Percentiles rank a stretch among this genome's conserved stretches.
These are phyloP conservation scores for Eulemur macaco DNA, from an alignment of 2,113 vertebrate genomes.

Conservation along the genomic window DNA sequence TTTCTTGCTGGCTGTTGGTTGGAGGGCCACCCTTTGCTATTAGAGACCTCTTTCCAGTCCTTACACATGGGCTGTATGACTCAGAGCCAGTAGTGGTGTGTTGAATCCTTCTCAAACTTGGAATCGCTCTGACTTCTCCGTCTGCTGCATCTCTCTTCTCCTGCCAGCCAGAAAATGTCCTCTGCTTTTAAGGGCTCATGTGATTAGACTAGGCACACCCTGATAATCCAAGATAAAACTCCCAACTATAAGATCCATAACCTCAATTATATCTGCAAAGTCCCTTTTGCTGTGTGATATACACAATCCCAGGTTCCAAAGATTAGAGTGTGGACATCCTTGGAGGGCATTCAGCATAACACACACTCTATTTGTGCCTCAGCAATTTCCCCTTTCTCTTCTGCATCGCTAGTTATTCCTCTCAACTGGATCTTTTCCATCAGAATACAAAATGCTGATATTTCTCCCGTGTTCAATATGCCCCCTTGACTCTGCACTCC, in stretches of 20 bases:
- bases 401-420: background rate
- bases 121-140: background rate
- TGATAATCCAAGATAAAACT: background rate
- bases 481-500: background rate
- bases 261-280: background rate
- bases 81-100: background rate
- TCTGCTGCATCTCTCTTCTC: background rate
- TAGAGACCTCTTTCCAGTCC: background rate
- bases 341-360: background rate
- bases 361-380: background rate
- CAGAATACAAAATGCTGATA: background rate
- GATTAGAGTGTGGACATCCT: background rate
- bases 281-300: background rate
- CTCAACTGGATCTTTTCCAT: background rate
- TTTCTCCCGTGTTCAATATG: background rate
- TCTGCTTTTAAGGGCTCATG: slow-evolving; percentile 15
- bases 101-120: background rate
- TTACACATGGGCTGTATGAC: background rate
- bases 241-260: background rate
- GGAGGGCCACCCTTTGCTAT: background rate
- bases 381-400: background rate
- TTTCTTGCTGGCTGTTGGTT: background rate
- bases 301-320: background rate
- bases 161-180: background rate
- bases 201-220: background rate